A percentile compares a stretch with the other conserved stretches of the same genome.
phyloP scores from a whole-genome alignment of 1,140 invertebrate genomes.

The Drosophila teissieri region DNA sequence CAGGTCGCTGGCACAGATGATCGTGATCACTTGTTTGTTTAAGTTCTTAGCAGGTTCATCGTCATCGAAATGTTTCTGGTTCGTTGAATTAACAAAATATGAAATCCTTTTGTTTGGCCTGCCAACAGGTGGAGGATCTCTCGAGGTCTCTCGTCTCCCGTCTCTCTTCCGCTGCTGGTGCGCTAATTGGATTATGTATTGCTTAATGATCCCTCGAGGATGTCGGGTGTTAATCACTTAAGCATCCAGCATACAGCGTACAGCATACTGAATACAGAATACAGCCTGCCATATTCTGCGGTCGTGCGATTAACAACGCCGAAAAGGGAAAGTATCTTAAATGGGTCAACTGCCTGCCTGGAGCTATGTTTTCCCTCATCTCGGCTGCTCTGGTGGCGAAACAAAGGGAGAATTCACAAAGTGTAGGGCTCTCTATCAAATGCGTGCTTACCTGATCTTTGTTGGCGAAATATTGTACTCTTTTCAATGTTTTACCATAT shows the following conservation, averaged over 20 bases:
- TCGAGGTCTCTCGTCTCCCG: constrained; percentile 9
- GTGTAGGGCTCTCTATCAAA: not conserved
- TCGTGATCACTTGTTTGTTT: constrained; percentile 78
- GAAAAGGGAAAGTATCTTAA: constrained; percentile 66
- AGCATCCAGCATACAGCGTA: constrained; percentile 31
- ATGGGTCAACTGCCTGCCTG: constrained; percentile 16
- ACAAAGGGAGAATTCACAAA: not conserved
- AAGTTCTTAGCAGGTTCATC: constrained; percentile 76
- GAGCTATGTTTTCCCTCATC: not conserved
- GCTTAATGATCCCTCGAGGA: constrained; percentile 70
- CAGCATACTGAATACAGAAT: too few relatives aligned
- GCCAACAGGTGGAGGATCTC: constrained; percentile 68
- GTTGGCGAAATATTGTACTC: not conserved
- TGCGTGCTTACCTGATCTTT: not conserved
- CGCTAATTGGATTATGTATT: constrained; percentile 80
- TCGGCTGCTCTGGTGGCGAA: not conserved
- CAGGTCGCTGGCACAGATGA: constrained; percentile 3
- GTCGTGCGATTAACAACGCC: constrained; percentile 36
- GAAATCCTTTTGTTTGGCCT: constrained; percentile 56
- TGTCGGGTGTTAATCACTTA: constrained; percentile 64
- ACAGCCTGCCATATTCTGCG: constrained; percentile 41
- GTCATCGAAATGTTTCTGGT: constrained; percentile 68
- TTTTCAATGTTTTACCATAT: not conserved
- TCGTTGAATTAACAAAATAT: constrained; percentile 76
- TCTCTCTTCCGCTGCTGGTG: not conserved